phyloP scores from a whole-genome alignment of 2,888 invertebrate species.

The Lutraria lutraria region DNA sequence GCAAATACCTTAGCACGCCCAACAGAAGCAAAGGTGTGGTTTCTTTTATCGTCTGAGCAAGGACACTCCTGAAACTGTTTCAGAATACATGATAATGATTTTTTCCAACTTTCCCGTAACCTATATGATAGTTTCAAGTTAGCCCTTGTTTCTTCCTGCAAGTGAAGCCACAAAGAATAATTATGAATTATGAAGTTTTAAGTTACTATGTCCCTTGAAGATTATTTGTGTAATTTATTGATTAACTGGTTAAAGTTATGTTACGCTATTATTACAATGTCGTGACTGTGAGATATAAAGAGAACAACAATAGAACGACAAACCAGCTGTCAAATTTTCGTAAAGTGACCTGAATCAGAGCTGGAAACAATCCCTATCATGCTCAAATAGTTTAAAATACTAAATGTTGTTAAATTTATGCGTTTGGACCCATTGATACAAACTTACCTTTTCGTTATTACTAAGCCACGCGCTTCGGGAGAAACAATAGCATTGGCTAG shows the following conservation, averaged over 20 bases:
- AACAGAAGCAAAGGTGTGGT: slow-evolving; percentile 85
- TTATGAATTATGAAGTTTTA: no score
- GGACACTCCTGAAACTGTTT: slow-evolving; percentile 10
- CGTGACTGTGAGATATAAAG: no score
- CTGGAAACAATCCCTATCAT: no score
- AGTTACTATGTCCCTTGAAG: background rate
- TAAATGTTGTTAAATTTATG: no score
- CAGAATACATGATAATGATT: background rate
- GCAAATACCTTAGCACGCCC: slow-evolving; percentile 86
- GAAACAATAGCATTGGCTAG: slow-evolving; percentile 77
- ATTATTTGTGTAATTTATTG: background rate
- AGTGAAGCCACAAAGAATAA: no score
- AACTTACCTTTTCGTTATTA: slow-evolving; percentile 47
- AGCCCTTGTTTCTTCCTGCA: background rate
- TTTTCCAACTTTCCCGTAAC: background rate
- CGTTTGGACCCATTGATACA: no score
- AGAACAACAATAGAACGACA: background rate
- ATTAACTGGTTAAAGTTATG: background rate
- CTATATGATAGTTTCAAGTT: background rate
- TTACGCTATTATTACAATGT: background rate
- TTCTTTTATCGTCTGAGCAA: slow-evolving; percentile 49
- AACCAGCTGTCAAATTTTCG: no score
- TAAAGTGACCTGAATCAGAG: no score
- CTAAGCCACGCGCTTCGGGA: slow-evolving; percentile 71
- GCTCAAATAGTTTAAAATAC: background rate